Conservation (phyloP, 2,113 vertebrate species). For the Sander lucioperca region DNA sequence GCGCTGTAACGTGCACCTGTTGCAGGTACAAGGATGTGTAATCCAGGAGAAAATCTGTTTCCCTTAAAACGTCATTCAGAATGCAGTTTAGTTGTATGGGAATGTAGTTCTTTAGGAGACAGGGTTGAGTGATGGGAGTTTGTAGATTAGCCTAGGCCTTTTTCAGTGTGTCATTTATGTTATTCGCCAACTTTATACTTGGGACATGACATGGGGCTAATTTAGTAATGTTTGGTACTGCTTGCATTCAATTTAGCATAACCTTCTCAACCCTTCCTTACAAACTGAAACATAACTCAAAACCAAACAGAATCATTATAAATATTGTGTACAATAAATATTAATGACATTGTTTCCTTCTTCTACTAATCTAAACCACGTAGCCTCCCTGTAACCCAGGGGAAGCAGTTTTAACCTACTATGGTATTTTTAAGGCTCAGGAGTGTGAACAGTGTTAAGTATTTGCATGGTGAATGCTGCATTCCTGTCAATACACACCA, state of each 20-base stretch:
- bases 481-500: slow-evolving; percentile 63
- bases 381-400: neutral
- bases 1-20: too few species aligned
- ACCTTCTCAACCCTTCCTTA: neutral
- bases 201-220: too few species aligned
- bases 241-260: neutral
- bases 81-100: too few species aligned
- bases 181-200: too few species aligned
- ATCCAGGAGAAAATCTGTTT: too few species aligned
- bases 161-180: too few species aligned
- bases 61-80: too few species aligned
- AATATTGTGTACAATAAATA: too few species aligned
- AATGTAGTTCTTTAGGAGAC: too few species aligned
- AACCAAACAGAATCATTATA: neutral
- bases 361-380: slow-evolving; percentile 13
- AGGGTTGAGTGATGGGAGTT: too few species aligned
- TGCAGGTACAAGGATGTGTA: too few species aligned
- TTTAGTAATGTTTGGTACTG: neutral
- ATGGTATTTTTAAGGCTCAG: slow-evolving; percentile 44
- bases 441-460: slow-evolving; percentile 42
- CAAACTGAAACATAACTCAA: neutral
- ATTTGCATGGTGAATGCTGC: slow-evolving; percentile 54
- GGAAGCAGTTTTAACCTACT: slow-evolving; percentile 47
- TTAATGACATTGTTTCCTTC: slow-evolving; percentile 3
- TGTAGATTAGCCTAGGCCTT: too few species aligned